A percentile compares a stretch with the other conserved stretches of the same genome.
phyloP scores from a whole-genome alignment of 2,113 vertebrate species.

The Daphoenositta chrysoptera region DNA sequence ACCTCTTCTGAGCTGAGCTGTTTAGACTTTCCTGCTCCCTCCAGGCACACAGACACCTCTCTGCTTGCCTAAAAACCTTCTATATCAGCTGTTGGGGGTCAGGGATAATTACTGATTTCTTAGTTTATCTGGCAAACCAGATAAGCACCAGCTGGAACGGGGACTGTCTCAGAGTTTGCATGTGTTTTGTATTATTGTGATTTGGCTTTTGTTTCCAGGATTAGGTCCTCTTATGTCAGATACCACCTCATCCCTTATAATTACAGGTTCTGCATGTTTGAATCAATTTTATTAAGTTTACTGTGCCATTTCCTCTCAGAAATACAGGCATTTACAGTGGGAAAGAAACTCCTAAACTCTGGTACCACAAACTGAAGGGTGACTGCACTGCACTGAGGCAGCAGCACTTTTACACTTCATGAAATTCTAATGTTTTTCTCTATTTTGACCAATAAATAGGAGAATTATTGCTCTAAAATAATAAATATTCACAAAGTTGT shows the following conservation, averaged over 20 bases:
- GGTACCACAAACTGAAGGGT: not conserved
- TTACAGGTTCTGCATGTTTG: not conserved
- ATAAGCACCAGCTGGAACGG: not conserved
- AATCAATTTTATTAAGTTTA: not conserved
- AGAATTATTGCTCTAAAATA: not conserved
- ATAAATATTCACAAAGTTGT: not conserved
- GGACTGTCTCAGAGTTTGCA: not conserved
- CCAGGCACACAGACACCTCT: fast-evolving
- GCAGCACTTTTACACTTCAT: not conserved
- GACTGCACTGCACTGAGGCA: not conserved
- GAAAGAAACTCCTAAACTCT: not conserved
- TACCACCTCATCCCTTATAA: not conserved
- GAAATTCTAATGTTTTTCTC: not conserved
- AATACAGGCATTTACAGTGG: not conserved
- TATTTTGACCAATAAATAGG: not conserved
- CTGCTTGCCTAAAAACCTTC: not conserved
- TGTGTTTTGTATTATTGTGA: fast-evolving
- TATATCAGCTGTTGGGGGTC: not conserved
- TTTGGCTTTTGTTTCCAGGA: not conserved
- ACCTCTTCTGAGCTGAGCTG: not conserved
- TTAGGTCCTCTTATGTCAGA: not conserved
- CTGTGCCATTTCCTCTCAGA: fast-evolving
- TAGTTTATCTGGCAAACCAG: not conserved
- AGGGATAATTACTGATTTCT: not conserved
- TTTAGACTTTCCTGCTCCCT: fast-evolving